These are phyloP conservation scores for Coreius guichenoti DNA, from an alignment of 2,797 vertebrate genomes.

Conservation along the genomic window DNA sequence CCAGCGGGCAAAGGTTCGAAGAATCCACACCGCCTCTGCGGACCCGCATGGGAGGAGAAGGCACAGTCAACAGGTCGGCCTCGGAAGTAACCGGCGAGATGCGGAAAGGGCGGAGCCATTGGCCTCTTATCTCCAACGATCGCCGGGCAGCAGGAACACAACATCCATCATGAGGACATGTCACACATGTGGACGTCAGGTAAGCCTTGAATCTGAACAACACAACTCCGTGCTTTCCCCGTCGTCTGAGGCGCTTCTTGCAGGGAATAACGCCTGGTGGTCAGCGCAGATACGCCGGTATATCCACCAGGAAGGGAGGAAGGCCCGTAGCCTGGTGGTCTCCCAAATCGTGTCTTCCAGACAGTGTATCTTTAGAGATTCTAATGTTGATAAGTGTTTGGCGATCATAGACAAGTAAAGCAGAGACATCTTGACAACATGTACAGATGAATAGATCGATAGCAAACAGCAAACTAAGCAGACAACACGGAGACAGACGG, in stretches of 20 bases:
- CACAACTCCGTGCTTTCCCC: not conserved
- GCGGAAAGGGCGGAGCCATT: too few species aligned
- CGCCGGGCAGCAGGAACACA: too few species aligned
- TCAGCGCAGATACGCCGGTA: not conserved
- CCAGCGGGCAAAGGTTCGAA: not conserved
- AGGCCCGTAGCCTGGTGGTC: not conserved
- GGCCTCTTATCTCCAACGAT: too few species aligned
- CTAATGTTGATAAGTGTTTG: not conserved
- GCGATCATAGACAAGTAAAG: not conserved
- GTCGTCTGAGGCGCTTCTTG: not conserved
- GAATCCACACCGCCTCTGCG: not conserved
- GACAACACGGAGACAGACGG: not conserved
- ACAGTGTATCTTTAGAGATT: not conserved
- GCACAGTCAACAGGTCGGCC: too few species aligned
- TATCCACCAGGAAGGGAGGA: not conserved
- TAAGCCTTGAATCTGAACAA: not conserved
- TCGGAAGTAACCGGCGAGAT: too few species aligned
- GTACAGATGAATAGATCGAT: not conserved
- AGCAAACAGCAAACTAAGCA: not conserved
- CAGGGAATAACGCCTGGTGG: not conserved
- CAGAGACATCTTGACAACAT: not conserved
- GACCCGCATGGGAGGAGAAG: not conserved
- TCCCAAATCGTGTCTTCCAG: not conserved
- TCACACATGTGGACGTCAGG: not conserved
- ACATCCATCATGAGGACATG: too few species aligned